A percentile compares a stretch with the other conserved stretches of the same genome.
These are phyloP conservation scores for Eubasilissa splendida DNA, from an alignment of 2,888 invertebrate species.

Conservation along the genomic window DNA sequence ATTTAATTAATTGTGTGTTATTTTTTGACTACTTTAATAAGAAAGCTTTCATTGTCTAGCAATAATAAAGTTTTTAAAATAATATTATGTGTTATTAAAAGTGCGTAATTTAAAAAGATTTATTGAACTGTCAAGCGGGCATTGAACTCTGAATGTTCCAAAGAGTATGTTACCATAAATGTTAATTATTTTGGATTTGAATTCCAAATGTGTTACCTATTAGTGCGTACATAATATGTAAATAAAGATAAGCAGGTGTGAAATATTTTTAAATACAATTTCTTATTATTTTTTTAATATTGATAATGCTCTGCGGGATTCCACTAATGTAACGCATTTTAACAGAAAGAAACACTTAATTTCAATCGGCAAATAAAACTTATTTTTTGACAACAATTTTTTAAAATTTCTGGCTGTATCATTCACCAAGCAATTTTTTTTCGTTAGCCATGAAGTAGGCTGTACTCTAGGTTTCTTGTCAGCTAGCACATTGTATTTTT, in stretches of 20 bases:
- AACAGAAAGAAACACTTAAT: no score
- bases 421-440: no score
- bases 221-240: constrained; percentile 22
- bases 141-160: constrained; percentile 40
- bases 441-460: no score
- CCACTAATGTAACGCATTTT: not conserved
- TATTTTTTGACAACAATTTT: no score
- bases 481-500: no score
- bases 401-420: no score
- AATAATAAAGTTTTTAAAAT: not conserved
- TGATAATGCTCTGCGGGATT: constrained; percentile 18
- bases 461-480: no score
- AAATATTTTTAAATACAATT: constrained; percentile 5
- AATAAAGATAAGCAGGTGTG: not conserved
- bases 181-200: constrained; percentile 1
- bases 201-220: constrained; percentile 25
- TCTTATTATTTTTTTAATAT: constrained; percentile 16
- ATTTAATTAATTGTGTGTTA: not conserved
- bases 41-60: constrained; percentile 10
- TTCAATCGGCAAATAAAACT: no score
- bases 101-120: not conserved
- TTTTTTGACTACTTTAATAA: constrained; percentile 18
- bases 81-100: not conserved
- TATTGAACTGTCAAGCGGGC: constrained; percentile 19
- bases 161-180: constrained; percentile 49